Base-by-base conservation (phyloP, 2,888 invertebrate species). In the Biston betularia region DNA sequence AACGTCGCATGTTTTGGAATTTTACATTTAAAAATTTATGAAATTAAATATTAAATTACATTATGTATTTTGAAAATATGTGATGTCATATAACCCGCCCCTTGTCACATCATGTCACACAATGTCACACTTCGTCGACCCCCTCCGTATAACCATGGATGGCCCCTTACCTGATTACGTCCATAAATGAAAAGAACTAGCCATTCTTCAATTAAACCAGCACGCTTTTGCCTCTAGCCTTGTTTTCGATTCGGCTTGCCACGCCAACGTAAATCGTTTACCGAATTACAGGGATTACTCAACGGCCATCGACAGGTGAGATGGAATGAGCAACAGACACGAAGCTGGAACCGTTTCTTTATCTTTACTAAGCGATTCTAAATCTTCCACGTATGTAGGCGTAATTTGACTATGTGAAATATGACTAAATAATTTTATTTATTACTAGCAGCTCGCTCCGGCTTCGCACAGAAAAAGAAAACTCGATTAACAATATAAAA, bases 231-330 rank as follows among this genome's bases (percentile, higher is more conserved):
- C 24, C 83, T 86, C 83, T 84, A 80, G 87, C 89, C 91, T 91
- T 91, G 90, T 92, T 92, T 92, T 79, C 83, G 81, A 91, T 92
- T 90, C 82, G 90, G 78, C 72, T 79, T 86, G 88, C 86, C 85
- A 79, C 79, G 82, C 81, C 83, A 82, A 86, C 83, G 86, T 89
- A 88, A 90, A 92, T 91, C 89, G 88, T 88, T 92, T 89, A 89
- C 85, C 88, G 87, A 84, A 67, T 50, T 35, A 63, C 57, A 76
- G 76, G 79, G 81, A 84, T 82, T 82, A 83, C 82, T 81, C 72
- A 62, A 42, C 40, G 15, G 83, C 85, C 86, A 88, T 83, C 81
- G 84, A 80, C 88, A 85, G 88, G 82, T 85, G 89, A 81, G 81
- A 87, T 78, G 79, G 77, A 80, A 90, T 77, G 78, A 75, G 83